Conservation (phyloP, 2,113 vertebrate species). For the Syngnathus floridae region DNA sequence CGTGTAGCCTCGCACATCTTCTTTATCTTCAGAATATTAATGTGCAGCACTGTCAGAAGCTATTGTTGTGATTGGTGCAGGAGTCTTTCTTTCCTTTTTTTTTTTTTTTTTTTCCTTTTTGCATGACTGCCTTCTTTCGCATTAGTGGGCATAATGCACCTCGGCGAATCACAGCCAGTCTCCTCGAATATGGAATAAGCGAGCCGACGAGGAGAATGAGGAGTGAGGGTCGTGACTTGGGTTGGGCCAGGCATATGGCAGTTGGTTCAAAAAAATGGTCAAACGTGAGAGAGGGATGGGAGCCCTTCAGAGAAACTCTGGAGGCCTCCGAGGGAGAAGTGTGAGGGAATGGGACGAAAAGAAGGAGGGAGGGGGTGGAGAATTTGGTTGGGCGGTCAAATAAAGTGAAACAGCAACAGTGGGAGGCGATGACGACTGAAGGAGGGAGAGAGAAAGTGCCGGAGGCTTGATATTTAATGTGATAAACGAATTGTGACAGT, state of each 20-base stretch:
- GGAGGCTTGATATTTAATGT: slow-evolving; percentile 76
- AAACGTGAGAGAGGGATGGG: slow-evolving; percentile 50
- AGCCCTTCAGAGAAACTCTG: slow-evolving; percentile 57
- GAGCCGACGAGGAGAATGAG: slow-evolving; percentile 18
- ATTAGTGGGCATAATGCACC: slow-evolving; percentile 44
- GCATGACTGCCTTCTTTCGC: slow-evolving; percentile 48
- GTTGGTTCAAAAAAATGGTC: slow-evolving; percentile 57
- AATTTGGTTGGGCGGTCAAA: slow-evolving; percentile 33
- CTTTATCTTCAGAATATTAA: slow-evolving; percentile 58
- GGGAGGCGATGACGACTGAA: slow-evolving; percentile 21
- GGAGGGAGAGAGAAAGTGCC: slow-evolving; percentile 54
- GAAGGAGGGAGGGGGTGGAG: slow-evolving; percentile 53
- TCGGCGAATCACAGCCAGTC: slow-evolving; percentile 43
- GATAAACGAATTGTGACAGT: slow-evolving; percentile 78
- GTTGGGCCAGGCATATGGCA: slow-evolving; percentile 59
- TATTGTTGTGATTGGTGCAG: slow-evolving; percentile 54
- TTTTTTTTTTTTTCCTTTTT: background rate
- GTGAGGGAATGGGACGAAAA: slow-evolving; percentile 42
- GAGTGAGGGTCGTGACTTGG: slow-evolving; percentile 33
- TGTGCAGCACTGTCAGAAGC: slow-evolving; percentile 51
- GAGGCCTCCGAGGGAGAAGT: slow-evolving; percentile 46
- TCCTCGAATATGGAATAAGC: slow-evolving; percentile 1
- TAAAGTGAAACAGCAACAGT: slow-evolving; percentile 31
- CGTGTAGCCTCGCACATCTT: slow-evolving; percentile 35
- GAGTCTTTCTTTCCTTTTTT: slow-evolving; percentile 18